Base-by-base conservation (phyloP, 2,888 invertebrate genomes). In the Lasioglossum lativentre region DNA sequence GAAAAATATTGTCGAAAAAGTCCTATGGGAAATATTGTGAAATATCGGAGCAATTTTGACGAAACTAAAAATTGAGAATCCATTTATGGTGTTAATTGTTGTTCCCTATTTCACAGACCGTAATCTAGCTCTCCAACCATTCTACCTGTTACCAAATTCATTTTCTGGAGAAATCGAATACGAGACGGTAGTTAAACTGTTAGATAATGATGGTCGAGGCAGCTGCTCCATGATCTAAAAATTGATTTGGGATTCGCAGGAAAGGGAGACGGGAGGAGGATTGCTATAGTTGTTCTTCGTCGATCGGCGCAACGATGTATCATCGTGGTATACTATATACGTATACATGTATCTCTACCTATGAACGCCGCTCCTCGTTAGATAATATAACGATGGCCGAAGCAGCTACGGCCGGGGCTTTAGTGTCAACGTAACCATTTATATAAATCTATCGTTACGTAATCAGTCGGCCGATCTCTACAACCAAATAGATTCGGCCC, bases 361-460 rank as follows among this genome's bases (percentile, higher is more conserved):
- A 45, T 16, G 82, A 80, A 86, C 87, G 86, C 75, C 70, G 81
- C 81, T 88, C 52, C 86, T 91, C 91, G 92, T 94, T 93, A 94
- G 93, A 93, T 93, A 93, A 94, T 92, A 90, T 92, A 92, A 91
- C 90, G 88, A 90, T 88, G 89, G 86, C 86, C 86, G 90, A 85
- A 87, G 89, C 83, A 87, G 83, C 91, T 89, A 85, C 89, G 87
- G 86, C 88, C 83, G 89, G 88, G 89, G 86, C 86, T 90, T 91
- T 92, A 90, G 94, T 95, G 95, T 95, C 95, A 95, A 95, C 95
- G 95, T 95, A 95, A 95, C 95, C 95, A 94, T 95, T 95, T 95
- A 95, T 95, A 95, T 95, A 95, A 94, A 95, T 95, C 93, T 93
- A 94, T 93, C 93, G 92, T 94, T 94, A 92, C 93, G 94, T 92